Percentiles rank a stretch among this genome's conserved stretches.
Evolutionary conservation across 2,797 vertebrate genomes (phyloP).

Genomic region (Pseudomugil tenellus): DNA sequence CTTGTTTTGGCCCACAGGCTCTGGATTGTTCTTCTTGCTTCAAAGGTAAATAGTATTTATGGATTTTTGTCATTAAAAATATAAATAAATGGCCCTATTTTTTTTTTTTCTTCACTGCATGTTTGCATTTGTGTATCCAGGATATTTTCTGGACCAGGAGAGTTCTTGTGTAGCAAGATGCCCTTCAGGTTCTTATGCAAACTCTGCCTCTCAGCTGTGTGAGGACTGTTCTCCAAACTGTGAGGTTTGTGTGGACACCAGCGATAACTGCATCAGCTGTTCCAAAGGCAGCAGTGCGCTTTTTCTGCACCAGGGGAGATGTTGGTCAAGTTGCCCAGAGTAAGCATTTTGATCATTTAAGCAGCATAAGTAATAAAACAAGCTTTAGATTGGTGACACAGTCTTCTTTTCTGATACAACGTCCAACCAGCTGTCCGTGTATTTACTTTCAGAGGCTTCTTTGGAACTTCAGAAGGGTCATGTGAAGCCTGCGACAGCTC

Average conservation of each 20-base stretch:
- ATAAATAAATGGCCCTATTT: too few relatives aligned
- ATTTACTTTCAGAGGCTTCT: conserved; percentile 75
- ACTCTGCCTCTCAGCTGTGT: conserved; percentile 78
- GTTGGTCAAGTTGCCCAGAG: conserved; percentile 86
- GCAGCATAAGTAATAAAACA: not conserved
- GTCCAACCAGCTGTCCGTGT: not conserved
- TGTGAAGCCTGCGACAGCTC: conserved; percentile 80
- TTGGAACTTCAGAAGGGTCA: conserved; percentile 71
- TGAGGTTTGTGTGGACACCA: conserved; percentile 74
- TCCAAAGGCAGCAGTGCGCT: conserved; percentile 72
- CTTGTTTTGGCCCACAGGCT: conserved; percentile 79
- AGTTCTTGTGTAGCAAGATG: conserved; percentile 78
- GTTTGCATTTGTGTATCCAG: conserved; percentile 50
- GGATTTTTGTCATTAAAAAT: too few relatives aligned
- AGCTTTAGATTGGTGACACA: not conserved
- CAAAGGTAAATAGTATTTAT: conserved; percentile 60
- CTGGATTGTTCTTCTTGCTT: conserved; percentile 81
- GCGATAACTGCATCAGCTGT: conserved; percentile 82
- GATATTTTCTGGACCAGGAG: conserved; percentile 82
- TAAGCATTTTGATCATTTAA: conserved; percentile 59
- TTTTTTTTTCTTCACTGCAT: accelerated
- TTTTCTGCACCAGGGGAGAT: conserved; percentile 82
- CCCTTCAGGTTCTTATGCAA: conserved; percentile 76
- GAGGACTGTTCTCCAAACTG: conserved; percentile 85
- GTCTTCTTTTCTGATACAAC: not conserved